A percentile compares a stretch with the other conserved stretches of the same genome.
phyloP scores from a whole-genome alignment of 2,888 invertebrate genomes.

The Zele albiditarsus region DNA sequence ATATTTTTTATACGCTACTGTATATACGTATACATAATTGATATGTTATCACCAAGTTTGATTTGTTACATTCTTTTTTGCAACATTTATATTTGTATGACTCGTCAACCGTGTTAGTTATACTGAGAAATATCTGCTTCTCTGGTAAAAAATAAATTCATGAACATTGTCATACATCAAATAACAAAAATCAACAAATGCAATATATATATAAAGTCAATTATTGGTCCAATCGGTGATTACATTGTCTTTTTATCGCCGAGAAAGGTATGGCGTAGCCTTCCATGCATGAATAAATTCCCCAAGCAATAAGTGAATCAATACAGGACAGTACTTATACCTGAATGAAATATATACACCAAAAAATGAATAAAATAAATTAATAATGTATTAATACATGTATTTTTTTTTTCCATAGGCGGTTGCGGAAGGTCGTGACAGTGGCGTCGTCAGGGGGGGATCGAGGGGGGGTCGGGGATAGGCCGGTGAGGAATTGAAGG shows the following conservation, averaged over 20 bases:
- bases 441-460: constrained; percentile 50
- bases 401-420: constrained; percentile 47
- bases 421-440: constrained; percentile 54
- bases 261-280: constrained; percentile 17
- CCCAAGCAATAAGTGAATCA: neutral
- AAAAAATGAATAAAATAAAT: neutral
- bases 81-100: too few species aligned
- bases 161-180: constrained; percentile 7
- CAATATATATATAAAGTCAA: constrained; percentile 16
- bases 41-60: too few species aligned
- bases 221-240: constrained; percentile 17
- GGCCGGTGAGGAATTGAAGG: constrained; percentile 43
- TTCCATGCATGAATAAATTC: constrained; percentile 3
- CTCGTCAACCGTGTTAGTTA: neutral
- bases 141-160: constrained; percentile 9
- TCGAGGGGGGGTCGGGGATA: constrained; percentile 53
- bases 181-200: constrained; percentile 32
- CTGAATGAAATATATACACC: neutral
- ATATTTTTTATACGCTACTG: too few species aligned
- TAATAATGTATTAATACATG: neutral
- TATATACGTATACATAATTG: too few species aligned
- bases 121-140: neutral
- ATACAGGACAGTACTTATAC: neutral
- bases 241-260: constrained; percentile 26
- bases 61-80: too few species aligned